Conservation (phyloP, 2,113 vertebrate genomes). For the Myotis brandtii region DNA sequence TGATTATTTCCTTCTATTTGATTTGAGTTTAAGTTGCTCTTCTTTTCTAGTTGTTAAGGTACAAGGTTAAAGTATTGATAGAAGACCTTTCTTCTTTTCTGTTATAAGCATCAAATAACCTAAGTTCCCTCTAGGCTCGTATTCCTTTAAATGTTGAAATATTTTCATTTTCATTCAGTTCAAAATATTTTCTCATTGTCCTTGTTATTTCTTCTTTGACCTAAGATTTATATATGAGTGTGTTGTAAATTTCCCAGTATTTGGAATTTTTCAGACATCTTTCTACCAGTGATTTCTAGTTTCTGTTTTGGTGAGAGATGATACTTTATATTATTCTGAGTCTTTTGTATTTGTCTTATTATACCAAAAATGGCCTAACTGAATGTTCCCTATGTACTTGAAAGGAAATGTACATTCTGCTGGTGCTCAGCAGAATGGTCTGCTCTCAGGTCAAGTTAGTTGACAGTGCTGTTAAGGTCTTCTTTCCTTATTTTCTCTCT, state of each 20-base stretch:
- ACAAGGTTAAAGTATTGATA: neutral
- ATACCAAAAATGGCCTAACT: neutral
- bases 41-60: neutral
- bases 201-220: slow-evolving; percentile 41
- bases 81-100: neutral
- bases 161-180: slow-evolving; percentile 13
- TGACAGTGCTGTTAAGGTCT: neutral
- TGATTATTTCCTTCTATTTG: neutral
- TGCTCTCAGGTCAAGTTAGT: neutral
- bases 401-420: neutral
- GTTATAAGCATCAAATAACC: neutral
- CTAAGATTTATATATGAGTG: neutral
- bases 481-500: slow-evolving; percentile 1
- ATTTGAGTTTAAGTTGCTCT: neutral
- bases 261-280: slow-evolving; percentile 4
- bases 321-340: neutral
- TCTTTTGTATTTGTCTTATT: slow-evolving; percentile 26
- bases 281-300: slow-evolving; percentile 17
- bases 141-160: neutral
- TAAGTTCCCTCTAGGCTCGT: neutral
- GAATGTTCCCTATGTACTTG: neutral
- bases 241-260: neutral
- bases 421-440: neutral
- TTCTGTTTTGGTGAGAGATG: slow-evolving; percentile 12
- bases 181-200: neutral